phyloP scores from a whole-genome alignment of 2,797 vertebrate species.

The Bufotes viridis region DNA sequence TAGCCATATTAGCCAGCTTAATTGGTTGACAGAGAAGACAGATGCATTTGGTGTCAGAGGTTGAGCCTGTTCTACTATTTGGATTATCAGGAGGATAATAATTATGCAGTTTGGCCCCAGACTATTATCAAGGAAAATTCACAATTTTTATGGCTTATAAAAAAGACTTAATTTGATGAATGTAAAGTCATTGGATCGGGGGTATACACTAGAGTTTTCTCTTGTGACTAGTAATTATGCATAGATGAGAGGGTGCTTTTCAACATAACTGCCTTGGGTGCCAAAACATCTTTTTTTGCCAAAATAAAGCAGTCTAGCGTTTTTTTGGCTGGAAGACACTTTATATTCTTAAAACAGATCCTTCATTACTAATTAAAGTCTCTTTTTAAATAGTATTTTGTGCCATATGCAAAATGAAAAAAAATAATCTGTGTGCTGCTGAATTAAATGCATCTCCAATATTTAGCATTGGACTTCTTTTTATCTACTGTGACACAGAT shows the following conservation, averaged over 20 bases:
- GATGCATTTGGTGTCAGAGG: not conserved
- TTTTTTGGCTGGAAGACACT: not conserved
- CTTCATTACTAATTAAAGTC: not conserved
- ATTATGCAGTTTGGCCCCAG: not conserved
- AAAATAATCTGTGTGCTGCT: not conserved
- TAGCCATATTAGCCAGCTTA: not conserved
- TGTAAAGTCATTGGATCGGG: not conserved
- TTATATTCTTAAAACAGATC: not conserved
- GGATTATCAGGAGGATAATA: not conserved
- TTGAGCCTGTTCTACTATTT: not conserved
- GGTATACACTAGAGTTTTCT: not conserved
- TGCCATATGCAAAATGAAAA: not conserved
- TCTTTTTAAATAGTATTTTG: not conserved
- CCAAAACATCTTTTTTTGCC: slow-evolving; percentile 2
- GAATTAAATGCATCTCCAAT: not conserved
- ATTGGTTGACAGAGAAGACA: not conserved
- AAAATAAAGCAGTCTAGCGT: not conserved
- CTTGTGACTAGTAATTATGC: not conserved
- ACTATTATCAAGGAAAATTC: not conserved
- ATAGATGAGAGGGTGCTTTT: not conserved
- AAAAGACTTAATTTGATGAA: not conserved
- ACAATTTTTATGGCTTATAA: not conserved
- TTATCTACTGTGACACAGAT: not conserved
- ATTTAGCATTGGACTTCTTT: not conserved
- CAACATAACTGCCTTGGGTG: not conserved